phyloP scores from a whole-genome alignment of 2,113 vertebrate species.

The Passer montanus region DNA sequence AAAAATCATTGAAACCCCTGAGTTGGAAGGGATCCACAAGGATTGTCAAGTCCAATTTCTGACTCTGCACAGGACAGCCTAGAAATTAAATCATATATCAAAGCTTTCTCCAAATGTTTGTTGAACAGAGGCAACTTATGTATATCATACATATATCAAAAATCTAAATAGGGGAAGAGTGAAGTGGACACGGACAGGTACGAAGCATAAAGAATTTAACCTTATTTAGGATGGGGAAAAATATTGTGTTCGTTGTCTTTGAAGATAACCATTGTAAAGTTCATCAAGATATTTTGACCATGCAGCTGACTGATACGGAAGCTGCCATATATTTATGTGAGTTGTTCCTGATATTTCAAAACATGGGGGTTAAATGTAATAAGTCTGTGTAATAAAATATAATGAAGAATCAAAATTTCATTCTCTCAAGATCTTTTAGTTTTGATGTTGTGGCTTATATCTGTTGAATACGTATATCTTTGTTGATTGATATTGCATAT shows the following conservation, averaged over 20 bases:
- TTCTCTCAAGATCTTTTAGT: neutral
- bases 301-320: neutral
- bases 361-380: rapidly evolving
- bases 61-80: neutral
- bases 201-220: neutral
- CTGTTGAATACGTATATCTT: neutral
- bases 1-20: neutral
- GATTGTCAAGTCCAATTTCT: neutral
- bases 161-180: neutral
- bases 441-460: neutral
- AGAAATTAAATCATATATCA: neutral
- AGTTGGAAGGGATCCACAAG: neutral
- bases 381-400: neutral
- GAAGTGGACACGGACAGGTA: neutral
- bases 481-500: neutral
- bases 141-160: neutral
- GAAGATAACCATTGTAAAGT: neutral
- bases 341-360: neutral
- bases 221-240: neutral
- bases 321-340: neutral
- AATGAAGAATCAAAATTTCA: neutral
- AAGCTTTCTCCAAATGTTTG: neutral
- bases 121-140: neutral
- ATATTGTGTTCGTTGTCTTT: neutral
- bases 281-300: neutral